Evolutionary conservation across 2,888 invertebrate genomes (phyloP), one percentile per base, ranked within the genome.

Genomic region (Gymnosoma rotundatum): DNA sequence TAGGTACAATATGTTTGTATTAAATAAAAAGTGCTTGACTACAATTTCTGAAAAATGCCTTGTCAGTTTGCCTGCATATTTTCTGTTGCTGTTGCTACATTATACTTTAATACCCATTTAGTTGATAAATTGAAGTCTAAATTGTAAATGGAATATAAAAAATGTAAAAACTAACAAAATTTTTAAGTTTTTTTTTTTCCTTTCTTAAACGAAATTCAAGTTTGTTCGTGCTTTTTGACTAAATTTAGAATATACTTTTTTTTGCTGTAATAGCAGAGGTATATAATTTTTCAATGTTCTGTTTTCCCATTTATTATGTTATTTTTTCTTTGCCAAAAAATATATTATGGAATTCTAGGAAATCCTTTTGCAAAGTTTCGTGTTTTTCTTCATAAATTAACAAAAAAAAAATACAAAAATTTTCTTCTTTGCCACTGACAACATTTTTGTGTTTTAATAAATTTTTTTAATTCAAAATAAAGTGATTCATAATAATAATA

Each of bases 41-140:
- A 75, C 64, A 69, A 56, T 66, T 67, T 61, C 72, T 73, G 66
- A 74, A 75, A 70, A 72, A 78, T 70, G 54, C 42, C 66, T 73
- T 78, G 78, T 56, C 73, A 56, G 74, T 74, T 70, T 70, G 83
- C 50, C 74, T 70, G 83, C 78, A 83, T 66, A 61, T 54, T 54
- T 42, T 48, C 4, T 45, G 74, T 14, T 75, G 67, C 54, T 69
- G 52, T 61, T 78, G 69, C 69, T 70, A 70, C 58, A 67, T 9
- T 75, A 63, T 81, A 58, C 61, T 81, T 81, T 63, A 80, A 74
- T 61, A 61, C 67, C 63, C 56, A 81, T 81, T 81, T 75, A 69
- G 75, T 81, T 75, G 75, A 75, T 81, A 81, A 75, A 75, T 75
- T 75, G 73, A 76, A 61, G 76, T 76, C 69, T 20, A 61, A 74